Evolutionary conservation across 2,113 vertebrate genomes (phyloP), one percentile per base, ranked within the genome.

Genomic region (Pomatorhinus ruficollis): DNA sequence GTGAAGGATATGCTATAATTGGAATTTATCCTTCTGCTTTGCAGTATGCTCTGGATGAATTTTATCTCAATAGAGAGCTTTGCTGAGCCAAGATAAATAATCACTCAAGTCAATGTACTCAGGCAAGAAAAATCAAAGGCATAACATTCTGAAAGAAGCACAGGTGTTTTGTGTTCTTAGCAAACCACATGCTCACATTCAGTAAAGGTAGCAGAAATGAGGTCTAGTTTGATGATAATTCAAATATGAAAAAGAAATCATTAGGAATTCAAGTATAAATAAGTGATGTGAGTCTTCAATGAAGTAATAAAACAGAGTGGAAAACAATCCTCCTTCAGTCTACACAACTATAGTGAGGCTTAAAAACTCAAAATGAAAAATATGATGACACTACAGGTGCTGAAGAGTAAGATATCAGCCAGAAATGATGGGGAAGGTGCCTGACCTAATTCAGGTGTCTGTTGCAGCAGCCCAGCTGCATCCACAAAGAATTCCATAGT

Each of bases 61-160:
- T 87, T 83, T 80, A 12, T 77, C 80, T 64, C 23, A 83, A 37
- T 27, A 65, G 39, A 60, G 11, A 91, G 47, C 39, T 89, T 87
- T 91, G 10, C 53, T 91, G 53, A 91, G 59, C 52, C 78, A 65
- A 91, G 44, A 57, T 71, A 89, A 97, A 87, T 81, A 85, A 91
- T 82, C 12, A 0, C n/a, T 82, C 28, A 33, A 71, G 65, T 90
- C 40, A 60, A 33, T 30, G 31, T 68, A 80, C 24, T 83, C n/a
- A 64, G 65, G 40, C 49, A 90, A 90, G 35, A 88, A 85, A 95
- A 93, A 72, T 83, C 87, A 95, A 97, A 96, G 40, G 20, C 44
- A 64, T 2, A 39, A 23, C 13, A 35, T n/a, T 87, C 61, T 85
- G 78, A 95, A 85, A 9, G 21, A 72, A 92, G 8, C 24, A 80